Base-by-base conservation (phyloP, 2,113 vertebrate genomes). In the Gnathochromis pfefferi region DNA sequence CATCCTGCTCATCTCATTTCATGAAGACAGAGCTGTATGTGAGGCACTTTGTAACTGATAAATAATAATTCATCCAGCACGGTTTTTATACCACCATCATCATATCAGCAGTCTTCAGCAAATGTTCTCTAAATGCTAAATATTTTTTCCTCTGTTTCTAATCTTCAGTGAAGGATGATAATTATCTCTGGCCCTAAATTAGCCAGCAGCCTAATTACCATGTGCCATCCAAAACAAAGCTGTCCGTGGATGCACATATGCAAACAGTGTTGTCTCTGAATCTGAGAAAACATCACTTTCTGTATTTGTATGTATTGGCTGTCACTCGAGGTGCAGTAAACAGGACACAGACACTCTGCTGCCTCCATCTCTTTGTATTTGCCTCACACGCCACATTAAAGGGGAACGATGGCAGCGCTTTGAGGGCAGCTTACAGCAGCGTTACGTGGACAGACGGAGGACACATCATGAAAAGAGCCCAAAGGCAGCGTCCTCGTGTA, bases 121-220 rank as follows among this genome's bases (percentile, higher is more conserved):
- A 51, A 68, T 7, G 7, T 19, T 82, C 58, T 86, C 38, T 9
- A 65, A 85, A 85, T 35, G n/a, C n/a, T 9, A 54, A 80, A 68
- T 68, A 53, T 51, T 51, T 53, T 23, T 33, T 38, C 55, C 47
- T 58, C 83, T 58, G 68, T 83, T 80, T 54, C n/a, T 49, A 28
- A 40, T 65, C 53, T 68, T 45, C 40, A 10, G 7, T 80, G 81
- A 88, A 82, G 80, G 40, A 54, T 31, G 80, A 31, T 78, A 31
- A 89, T 91, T 84, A 82, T 93, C 78, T 54, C 49, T 23, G 82
- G 10, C 83, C 83, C 80, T 54, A 5, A 83, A 81, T 89, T 88
- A 92, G 65, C 63, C 14, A 47, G 9, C 35, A 57, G 87, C 51
- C 38, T 89, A 90, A 92, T 93, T 92, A 94, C 86, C 65, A 85